Conservation (phyloP, 2,888 invertebrate species). For the Xanthia icteritia region DNA sequence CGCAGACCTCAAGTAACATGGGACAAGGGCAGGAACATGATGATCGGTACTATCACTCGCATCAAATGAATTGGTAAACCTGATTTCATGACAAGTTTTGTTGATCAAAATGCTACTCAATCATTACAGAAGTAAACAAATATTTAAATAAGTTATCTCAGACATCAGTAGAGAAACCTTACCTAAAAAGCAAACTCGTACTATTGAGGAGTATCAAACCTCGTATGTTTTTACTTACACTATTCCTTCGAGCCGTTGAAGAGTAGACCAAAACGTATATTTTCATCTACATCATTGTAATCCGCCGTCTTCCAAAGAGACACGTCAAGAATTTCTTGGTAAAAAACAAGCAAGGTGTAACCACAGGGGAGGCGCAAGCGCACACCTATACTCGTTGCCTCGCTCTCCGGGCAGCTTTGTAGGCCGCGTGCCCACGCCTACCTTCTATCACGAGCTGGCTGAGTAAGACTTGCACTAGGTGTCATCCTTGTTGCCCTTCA, state of each 20-base stretch:
- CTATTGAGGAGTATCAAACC: background rate
- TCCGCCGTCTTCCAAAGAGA: slow-evolving; percentile 1
- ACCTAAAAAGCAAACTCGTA: background rate
- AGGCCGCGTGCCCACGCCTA: slow-evolving; percentile 88
- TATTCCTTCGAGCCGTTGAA: background rate
- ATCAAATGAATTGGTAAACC: background rate
- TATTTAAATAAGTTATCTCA: background rate
- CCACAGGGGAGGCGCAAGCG: slow-evolving; percentile 86
- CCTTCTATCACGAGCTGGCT: slow-evolving; percentile 87
- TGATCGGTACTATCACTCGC: background rate
- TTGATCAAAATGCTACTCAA: slow-evolving; percentile 23
- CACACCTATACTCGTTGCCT: slow-evolving; percentile 86
- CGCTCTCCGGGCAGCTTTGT: slow-evolving; percentile 85
- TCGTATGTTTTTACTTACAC: background rate
- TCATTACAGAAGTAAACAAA: background rate
- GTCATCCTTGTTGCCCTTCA: slow-evolving; percentile 72
- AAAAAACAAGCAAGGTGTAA: slow-evolving; percentile 63
- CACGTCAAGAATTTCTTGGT: slow-evolving; percentile 38
- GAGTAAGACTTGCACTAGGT: slow-evolving; percentile 85
- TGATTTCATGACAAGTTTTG: background rate
- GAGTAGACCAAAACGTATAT: background rate
- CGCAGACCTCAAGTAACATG: too few relatives aligned
- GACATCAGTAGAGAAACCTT: background rate
- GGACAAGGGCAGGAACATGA: too few relatives aligned
- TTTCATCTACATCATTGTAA: background rate